Percentiles rank a stretch among this genome's conserved stretches.
Evolutionary conservation across 1,140 invertebrate species (phyloP).

Genomic region (Panagrolaimus sp.): DNA sequence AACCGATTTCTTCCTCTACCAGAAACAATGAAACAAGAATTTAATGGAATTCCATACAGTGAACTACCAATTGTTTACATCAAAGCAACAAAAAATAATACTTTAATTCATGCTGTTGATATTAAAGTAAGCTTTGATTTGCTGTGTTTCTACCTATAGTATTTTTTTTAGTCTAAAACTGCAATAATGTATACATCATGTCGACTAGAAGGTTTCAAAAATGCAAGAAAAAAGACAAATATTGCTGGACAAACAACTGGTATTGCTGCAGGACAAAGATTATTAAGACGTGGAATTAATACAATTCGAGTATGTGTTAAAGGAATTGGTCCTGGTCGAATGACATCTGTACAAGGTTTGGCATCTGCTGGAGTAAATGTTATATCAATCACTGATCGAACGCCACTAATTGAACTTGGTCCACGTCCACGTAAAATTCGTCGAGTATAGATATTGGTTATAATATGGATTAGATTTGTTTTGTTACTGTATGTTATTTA

Average conservation of each 20-base stretch:
- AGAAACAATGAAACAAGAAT: conserved; percentile 43
- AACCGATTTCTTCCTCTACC: conserved; percentile 42
- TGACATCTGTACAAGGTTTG: conserved; percentile 76
- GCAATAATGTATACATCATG: conserved; percentile 63
- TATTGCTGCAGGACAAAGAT: conserved; percentile 66
- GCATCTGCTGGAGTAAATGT: conserved; percentile 80
- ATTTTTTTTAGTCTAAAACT: conserved; percentile 33
- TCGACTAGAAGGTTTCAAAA: conserved; percentile 90
- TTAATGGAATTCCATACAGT: conserved; percentile 44
- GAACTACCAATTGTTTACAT: conserved; percentile 53
- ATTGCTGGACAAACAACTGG: conserved; percentile 88
- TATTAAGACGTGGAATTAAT: conserved; percentile 51
- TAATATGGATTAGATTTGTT: too few relatives aligned
- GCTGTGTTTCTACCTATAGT: background rate
- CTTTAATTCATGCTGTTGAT: conserved; percentile 44
- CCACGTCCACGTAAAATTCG: conserved; percentile 54
- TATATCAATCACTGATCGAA: conserved; percentile 80
- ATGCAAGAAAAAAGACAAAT: conserved; percentile 87
- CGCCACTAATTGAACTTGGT: conserved; percentile 72
- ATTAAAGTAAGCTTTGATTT: conserved; percentile 34
- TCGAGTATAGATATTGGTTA: conserved; percentile 29
- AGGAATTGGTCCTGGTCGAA: conserved; percentile 61
- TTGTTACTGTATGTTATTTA: too few relatives aligned
- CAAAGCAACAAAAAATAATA: conserved; percentile 56
- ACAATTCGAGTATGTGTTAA: conserved; percentile 61